Evolutionary conservation across 2,888 invertebrate genomes (phyloP).

Genomic region (Syrista parreyssii): DNA sequence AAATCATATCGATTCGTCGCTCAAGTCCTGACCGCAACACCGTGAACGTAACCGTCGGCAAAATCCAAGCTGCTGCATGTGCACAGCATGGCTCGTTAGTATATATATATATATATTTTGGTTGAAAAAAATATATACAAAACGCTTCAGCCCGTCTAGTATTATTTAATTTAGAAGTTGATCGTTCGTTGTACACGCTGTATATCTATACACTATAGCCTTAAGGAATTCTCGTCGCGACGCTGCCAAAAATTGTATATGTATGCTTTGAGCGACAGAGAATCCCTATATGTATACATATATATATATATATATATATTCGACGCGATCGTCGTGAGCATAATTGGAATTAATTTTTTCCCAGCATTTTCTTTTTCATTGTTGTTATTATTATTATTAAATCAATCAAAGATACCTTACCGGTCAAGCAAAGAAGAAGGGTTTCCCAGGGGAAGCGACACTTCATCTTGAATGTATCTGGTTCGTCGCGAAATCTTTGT

Average conservation of each 20-base stretch:
- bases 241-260: neutral
- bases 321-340: neutral
- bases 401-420: neutral
- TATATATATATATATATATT: neutral
- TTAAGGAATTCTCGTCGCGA: neutral
- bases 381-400: neutral
- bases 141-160: neutral
- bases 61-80: constrained; percentile 50
- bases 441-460: neutral
- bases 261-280: neutral
- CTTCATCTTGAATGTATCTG: neutral
- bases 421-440: neutral
- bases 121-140: constrained; percentile 5
- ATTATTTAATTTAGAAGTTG: neutral
- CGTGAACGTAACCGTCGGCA: neutral
- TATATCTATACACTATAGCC: neutral
- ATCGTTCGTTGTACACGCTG: neutral
- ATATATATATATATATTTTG: neutral
- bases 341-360: neutral
- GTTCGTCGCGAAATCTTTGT: neutral
- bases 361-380: neutral
- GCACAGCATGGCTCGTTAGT: constrained; percentile 56
- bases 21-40: neutral
- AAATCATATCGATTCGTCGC: neutral
- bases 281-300: neutral